phyloP scores from a whole-genome alignment of 1,140 invertebrate species.

The Paramacrobiotus metropolitanus region DNA sequence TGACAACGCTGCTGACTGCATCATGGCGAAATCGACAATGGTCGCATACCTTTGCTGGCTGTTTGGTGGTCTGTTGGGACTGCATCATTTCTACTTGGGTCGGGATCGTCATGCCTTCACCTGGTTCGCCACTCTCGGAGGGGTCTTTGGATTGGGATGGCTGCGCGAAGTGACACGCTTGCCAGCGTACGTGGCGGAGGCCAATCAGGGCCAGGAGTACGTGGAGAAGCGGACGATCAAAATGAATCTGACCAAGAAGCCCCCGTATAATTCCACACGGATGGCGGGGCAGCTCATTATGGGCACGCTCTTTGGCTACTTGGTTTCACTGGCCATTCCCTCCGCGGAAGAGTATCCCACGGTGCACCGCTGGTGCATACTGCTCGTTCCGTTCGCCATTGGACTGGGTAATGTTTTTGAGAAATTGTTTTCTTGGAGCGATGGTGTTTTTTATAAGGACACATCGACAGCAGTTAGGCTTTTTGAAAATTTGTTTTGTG shows the following conservation, averaged over 20 bases:
- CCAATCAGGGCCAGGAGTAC: slow-evolving; percentile 49
- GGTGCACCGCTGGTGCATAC: slow-evolving; percentile 4
- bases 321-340: not conserved
- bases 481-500: slow-evolving; percentile 3
- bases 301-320: slow-evolving; percentile 4
- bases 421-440: too few species aligned
- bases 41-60: slow-evolving; percentile 58
- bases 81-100: slow-evolving; percentile 70
- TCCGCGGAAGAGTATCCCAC: not conserved
- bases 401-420: not conserved
- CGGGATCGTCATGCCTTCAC: slow-evolving; percentile 70
- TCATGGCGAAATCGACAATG: slow-evolving; percentile 34
- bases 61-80: slow-evolving; percentile 55
- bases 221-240: slow-evolving; percentile 36
- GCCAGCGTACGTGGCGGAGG: slow-evolving; percentile 59
- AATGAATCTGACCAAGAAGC: slow-evolving; percentile 36
- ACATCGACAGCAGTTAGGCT: not conserved
- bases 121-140: slow-evolving; percentile 60
- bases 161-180: slow-evolving; percentile 58
- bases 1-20: not conserved
- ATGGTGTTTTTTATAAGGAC: too few species aligned
- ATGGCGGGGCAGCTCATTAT: not conserved
- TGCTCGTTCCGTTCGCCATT: not conserved
- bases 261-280: slow-evolving; percentile 19
- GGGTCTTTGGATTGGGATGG: slow-evolving; percentile 62